Evolutionary conservation across 1,140 invertebrate genomes (phyloP).

Genomic region (Leguminivora glycinivorella): DNA sequence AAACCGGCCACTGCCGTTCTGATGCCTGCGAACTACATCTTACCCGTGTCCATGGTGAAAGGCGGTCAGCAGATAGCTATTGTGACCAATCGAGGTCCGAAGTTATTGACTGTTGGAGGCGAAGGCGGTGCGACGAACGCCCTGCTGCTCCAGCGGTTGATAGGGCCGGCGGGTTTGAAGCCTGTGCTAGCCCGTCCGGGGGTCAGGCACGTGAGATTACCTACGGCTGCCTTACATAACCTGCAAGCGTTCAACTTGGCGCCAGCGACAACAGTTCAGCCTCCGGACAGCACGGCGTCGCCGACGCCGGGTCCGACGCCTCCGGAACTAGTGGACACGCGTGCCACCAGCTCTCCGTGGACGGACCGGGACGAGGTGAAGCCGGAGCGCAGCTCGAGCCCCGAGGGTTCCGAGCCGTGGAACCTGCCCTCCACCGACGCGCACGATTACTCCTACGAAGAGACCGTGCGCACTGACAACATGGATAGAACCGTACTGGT

Average conservation of each 20-base stretch:
- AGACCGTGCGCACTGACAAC: conserved; percentile 62
- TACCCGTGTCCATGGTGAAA: conserved; percentile 85
- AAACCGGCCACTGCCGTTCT: conserved; percentile 81
- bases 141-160: conserved; percentile 67
- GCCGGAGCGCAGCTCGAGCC: conserved; percentile 58
- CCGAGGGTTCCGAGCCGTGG: conserved; percentile 63
- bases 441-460: conserved; percentile 70
- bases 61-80: conserved; percentile 85
- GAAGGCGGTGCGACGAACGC: conserved; percentile 79
- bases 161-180: conserved; percentile 73
- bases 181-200: conserved; percentile 70
- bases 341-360: conserved; percentile 59
- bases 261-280: conserved; percentile 48
- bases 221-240: conserved; percentile 73
- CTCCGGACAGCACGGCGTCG: conserved; percentile 58
- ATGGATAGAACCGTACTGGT: conserved; percentile 70
- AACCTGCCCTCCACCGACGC: conserved; percentile 51
- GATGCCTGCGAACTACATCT: conserved; percentile 84
- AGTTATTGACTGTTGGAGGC: conserved; percentile 80
- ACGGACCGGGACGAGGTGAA: conserved; percentile 58
- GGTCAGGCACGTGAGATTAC: conserved; percentile 71
- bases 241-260: conserved; percentile 73
- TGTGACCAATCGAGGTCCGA: conserved; percentile 83
- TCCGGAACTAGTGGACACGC: conserved; percentile 59
- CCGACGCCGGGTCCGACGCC: conserved; percentile 50